These are phyloP conservation scores for Chymomyza caudatula DNA, from an alignment of 2,888 invertebrate species.

Conservation along the genomic window DNA sequence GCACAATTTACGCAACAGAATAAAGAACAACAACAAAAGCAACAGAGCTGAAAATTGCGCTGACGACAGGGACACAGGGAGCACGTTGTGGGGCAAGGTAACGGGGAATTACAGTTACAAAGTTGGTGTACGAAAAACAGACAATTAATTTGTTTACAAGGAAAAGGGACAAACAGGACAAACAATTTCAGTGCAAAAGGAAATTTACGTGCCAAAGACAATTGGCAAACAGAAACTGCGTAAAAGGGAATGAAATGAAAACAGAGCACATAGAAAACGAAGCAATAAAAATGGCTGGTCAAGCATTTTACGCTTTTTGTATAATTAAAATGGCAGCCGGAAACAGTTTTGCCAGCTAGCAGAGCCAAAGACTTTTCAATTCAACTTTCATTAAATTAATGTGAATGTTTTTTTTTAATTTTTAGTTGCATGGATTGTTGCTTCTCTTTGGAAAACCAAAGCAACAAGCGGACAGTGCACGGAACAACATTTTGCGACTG, in stretches of 20 bases:
- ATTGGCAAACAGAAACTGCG: conserved; percentile 27
- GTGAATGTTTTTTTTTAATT: conserved; percentile 19
- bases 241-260: neutral
- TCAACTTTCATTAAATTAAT: conserved; percentile 63
- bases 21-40: conserved; percentile 18
- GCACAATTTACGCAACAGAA: conserved; percentile 60
- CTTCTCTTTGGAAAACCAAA: neutral
- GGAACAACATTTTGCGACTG: no score
- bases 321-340: conserved; percentile 66
- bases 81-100: conserved; percentile 15
- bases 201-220: conserved; percentile 70
- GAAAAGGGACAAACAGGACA: conserved; percentile 26
- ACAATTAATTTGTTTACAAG: conserved; percentile 67
- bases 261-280: neutral
- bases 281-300: conserved; percentile 41
- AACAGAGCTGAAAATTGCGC: conserved; percentile 53
- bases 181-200: conserved; percentile 67
- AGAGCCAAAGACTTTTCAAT: conserved; percentile 53
- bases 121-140: conserved; percentile 46
- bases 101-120: conserved; percentile 1
- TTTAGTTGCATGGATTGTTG: neutral
- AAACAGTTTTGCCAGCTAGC: conserved; percentile 24
- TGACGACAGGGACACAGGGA: conserved; percentile 8
- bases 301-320: conserved; percentile 72
- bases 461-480: no score